phyloP scores from a whole-genome alignment of 1,140 invertebrate species.

The Orchesella cincta region DNA sequence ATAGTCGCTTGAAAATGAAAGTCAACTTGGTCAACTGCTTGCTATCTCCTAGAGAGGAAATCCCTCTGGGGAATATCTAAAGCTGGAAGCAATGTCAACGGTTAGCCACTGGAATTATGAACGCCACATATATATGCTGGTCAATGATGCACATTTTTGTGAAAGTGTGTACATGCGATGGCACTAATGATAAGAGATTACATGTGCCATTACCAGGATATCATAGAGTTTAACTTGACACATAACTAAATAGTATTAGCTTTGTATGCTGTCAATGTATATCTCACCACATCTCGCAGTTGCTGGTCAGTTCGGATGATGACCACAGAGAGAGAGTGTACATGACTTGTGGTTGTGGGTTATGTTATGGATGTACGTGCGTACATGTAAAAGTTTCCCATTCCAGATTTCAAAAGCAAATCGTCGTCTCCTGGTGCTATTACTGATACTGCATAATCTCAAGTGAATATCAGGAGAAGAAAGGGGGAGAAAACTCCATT shows the following conservation, averaged over 20 bases:
- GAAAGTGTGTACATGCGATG: too few species aligned
- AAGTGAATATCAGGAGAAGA: constrained; percentile 10
- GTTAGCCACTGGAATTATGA: too few species aligned
- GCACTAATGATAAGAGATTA: constrained; percentile 27
- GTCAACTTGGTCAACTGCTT: too few species aligned
- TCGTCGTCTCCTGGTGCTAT: not conserved
- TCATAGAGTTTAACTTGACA: not conserved
- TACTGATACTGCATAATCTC: constrained; percentile 7
- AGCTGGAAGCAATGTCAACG: too few species aligned
- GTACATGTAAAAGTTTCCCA: not conserved
- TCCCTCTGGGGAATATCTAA: too few species aligned
- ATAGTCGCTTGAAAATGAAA: too few species aligned
- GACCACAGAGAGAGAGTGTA: not conserved
- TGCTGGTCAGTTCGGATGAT: constrained; percentile 1
- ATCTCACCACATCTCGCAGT: not conserved
- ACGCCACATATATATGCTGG: too few species aligned
- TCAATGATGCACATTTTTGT: too few species aligned
- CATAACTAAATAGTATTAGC: not conserved
- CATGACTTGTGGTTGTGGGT: too few species aligned
- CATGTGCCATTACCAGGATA: constrained; percentile 23
- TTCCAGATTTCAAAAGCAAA: not conserved
- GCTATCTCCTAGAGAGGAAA: too few species aligned
- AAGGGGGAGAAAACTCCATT: constrained; percentile 27
- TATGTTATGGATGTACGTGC: too few species aligned
- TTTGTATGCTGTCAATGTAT: not conserved